Percentiles rank a stretch among this genome's conserved stretches.
These are phyloP conservation scores for Allacma fusca DNA, from an alignment of 2,888 invertebrate species.

Conservation along the genomic window DNA sequence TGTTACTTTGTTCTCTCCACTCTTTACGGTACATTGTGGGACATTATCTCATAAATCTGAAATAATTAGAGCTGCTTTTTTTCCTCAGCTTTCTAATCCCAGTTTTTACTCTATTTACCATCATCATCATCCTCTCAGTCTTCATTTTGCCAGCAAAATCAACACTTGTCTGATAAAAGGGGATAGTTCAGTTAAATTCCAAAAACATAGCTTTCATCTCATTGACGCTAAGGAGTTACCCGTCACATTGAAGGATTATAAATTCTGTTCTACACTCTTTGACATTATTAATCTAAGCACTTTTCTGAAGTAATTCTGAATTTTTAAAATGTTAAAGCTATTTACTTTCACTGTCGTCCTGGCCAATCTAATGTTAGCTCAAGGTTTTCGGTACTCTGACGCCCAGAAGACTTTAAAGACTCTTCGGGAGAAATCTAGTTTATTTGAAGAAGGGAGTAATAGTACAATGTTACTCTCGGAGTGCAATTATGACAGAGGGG, in stretches of 20 bases:
- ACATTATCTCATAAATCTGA: not conserved
- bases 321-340: not conserved
- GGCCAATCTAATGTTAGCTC: not conserved
- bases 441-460: not conserved
- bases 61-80: not conserved
- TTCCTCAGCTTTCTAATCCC: conserved; percentile 8
- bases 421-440: not conserved
- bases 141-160: not conserved
- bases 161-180: not conserved
- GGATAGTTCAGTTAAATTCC: too few relatives aligned
- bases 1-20: too few relatives aligned
- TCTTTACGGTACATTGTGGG: too few relatives aligned
- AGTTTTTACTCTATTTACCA: conserved; percentile 10
- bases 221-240: too few relatives aligned
- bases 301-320: too few relatives aligned
- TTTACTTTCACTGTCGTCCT: not conserved
- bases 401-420: not conserved
- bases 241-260: too few relatives aligned
- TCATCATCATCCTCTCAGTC: not conserved
- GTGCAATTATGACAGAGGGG: conserved; percentile 24
- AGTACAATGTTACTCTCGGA: conserved; percentile 10
- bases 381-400: not conserved
- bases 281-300: too few relatives aligned
- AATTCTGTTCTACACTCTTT: too few relatives aligned
- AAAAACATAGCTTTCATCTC: too few relatives aligned